A percentile compares a stretch with the other conserved stretches of the same genome.
Evolutionary conservation across 2,888 invertebrate species (phyloP).

Genomic region (Metellina segmentata): DNA sequence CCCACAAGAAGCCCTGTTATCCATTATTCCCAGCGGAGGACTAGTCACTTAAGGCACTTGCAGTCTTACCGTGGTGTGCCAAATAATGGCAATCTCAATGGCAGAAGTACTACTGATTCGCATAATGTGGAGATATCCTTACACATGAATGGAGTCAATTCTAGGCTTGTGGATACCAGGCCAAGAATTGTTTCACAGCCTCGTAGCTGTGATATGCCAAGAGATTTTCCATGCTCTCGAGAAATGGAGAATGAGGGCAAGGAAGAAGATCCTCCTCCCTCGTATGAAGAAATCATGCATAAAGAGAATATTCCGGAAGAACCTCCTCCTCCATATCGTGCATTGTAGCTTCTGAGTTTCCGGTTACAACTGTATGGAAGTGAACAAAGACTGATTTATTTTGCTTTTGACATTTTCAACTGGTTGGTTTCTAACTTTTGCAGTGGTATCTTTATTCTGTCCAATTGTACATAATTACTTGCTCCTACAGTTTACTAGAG

Average conservation of each 20-base stretch:
- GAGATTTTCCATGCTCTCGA: slow-evolving; percentile 14
- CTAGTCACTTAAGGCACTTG: slow-evolving; percentile 39
- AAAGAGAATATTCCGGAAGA: slow-evolving; percentile 56
- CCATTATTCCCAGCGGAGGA: slow-evolving; percentile 55
- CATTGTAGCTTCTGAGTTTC: slow-evolving; percentile 25
- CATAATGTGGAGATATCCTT: slow-evolving; percentile 67
- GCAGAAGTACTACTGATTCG: slow-evolving; percentile 20
- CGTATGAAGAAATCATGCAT: slow-evolving; percentile 69
- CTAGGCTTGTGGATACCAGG: slow-evolving; percentile 42
- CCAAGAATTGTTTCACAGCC: slow-evolving; percentile 15
- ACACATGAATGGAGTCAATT: slow-evolving; percentile 59
- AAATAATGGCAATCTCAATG: background rate
- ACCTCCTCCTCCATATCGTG: slow-evolving; percentile 68
- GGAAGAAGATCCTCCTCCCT: slow-evolving; percentile 69
- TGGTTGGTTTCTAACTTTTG: too few species aligned
- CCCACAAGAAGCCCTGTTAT: slow-evolving; percentile 57
- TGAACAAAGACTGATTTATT: too few species aligned
- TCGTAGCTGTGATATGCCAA: slow-evolving; percentile 9
- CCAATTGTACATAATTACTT: too few species aligned
- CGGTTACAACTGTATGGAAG: too few species aligned
- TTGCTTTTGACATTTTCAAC: too few species aligned
- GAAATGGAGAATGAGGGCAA: slow-evolving; percentile 29
- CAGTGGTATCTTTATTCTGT: too few species aligned
- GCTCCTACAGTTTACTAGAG: too few species aligned
- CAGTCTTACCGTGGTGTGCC: slow-evolving; percentile 53